Percentiles rank a stretch among this genome's conserved stretches.
Evolutionary conservation across 1,140 invertebrate species (phyloP).

Genomic region (Berghia stephanieae): DNA sequence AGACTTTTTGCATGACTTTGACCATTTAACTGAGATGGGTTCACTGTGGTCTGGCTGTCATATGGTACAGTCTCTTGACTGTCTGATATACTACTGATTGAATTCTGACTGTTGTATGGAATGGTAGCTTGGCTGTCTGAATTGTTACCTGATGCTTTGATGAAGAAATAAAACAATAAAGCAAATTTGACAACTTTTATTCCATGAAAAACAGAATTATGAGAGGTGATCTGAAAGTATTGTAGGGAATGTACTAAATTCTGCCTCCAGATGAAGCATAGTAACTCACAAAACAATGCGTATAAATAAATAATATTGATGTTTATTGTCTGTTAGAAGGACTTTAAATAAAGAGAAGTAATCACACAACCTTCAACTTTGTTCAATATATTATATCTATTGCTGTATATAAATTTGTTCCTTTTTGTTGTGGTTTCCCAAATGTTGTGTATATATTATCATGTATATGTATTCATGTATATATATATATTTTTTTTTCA

Average conservation of each 20-base stretch:
- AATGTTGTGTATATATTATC: conserved; percentile 17
- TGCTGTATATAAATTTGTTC: neutral
- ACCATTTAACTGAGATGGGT: conserved; percentile 21
- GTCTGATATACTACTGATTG: too few relatives aligned
- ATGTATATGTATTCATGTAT: conserved; percentile 21
- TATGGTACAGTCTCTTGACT: conserved; percentile 3
- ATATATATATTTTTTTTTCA: neutral
- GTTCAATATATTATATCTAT: neutral
- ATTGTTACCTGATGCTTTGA: neutral
- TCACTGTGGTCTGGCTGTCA: conserved; percentile 22
- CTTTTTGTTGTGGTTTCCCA: neutral
- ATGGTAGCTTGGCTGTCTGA: neutral
- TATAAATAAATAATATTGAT: too few relatives aligned
- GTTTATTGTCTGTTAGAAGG: too few relatives aligned
- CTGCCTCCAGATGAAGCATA: too few relatives aligned
- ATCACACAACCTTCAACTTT: neutral
- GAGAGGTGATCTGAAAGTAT: neutral
- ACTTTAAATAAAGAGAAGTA: too few relatives aligned
- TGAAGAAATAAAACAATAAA: neutral
- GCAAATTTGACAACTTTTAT: neutral
- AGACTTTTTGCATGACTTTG: conserved; percentile 38
- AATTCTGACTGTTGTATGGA: conserved; percentile 10
- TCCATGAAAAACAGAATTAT: neutral
- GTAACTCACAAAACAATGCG: neutral
- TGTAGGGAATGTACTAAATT: too few relatives aligned